Evolutionary conservation across 2,113 vertebrate species (phyloP).

Genomic region (Lontra canadensis): DNA sequence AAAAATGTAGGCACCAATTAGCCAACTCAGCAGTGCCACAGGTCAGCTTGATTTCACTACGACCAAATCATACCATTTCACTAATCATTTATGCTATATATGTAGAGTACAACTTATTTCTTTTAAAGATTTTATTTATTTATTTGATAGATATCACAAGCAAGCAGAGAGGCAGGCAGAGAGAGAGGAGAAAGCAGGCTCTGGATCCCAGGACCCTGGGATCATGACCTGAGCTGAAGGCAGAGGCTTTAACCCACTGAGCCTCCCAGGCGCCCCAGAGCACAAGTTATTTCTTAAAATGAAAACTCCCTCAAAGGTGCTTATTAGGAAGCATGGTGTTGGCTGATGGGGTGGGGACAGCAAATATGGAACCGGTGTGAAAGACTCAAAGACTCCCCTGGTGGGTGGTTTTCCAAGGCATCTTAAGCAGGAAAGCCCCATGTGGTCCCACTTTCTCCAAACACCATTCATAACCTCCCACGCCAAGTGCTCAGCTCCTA

Average conservation of each 20-base stretch:
- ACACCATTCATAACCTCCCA: slow-evolving; percentile 58
- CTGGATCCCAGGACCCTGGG: too few relatives aligned
- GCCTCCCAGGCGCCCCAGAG: too few relatives aligned
- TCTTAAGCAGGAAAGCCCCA: slow-evolving; percentile 56
- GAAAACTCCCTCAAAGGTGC: background rate
- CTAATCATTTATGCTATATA: background rate
- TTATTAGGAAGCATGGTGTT: background rate
- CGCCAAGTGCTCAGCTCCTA: background rate
- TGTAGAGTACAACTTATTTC: background rate
- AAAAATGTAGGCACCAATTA: background rate
- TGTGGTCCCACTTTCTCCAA: slow-evolving; percentile 64
- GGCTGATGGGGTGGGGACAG: background rate
- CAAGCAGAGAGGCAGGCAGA: too few relatives aligned
- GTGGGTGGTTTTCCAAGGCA: background rate
- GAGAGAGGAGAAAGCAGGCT: too few relatives aligned
- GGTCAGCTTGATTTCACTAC: background rate
- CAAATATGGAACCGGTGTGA: background rate
- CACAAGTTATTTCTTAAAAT: background rate
- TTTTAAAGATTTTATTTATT: too few relatives aligned
- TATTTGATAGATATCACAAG: too few relatives aligned
- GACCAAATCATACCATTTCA: background rate
- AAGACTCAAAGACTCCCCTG: background rate
- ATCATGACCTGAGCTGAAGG: too few relatives aligned
- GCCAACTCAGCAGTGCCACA: background rate
- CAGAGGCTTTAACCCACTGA: too few relatives aligned